These are phyloP conservation scores for Psammodynastes pulverulentus DNA, from an alignment of 2,113 vertebrate species.

Conservation along the genomic window DNA sequence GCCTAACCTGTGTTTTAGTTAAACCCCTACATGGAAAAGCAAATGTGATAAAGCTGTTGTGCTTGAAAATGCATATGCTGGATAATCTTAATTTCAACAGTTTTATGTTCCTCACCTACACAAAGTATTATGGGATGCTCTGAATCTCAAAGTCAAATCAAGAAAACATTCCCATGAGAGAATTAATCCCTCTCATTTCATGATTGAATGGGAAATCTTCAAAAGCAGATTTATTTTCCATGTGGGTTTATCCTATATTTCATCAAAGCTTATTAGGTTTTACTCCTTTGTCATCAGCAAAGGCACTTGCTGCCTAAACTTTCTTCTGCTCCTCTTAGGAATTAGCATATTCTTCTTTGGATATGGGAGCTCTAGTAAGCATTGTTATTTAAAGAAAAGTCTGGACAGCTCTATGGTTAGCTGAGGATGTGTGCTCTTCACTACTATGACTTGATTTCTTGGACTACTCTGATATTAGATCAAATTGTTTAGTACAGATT, in stretches of 20 bases:
- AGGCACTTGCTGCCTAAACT: neutral
- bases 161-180: neutral
- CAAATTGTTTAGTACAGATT: neutral
- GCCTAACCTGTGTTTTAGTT: neutral
- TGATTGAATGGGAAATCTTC: neutral
- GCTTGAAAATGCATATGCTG: neutral
- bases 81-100: neutral
- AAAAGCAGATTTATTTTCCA: neutral
- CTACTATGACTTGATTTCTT: neutral
- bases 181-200: neutral
- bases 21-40: neutral
- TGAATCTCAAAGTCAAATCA: neutral
- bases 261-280: neutral
- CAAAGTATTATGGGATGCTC: neutral
- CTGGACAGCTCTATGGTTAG: neutral
- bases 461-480: neutral
- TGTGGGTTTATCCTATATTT: neutral
- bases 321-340: neutral
- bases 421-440: neutral
- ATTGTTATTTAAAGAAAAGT: neutral
- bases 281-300: neutral
- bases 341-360: neutral
- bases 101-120: neutral
- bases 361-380: neutral
- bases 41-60: neutral